Conservation (phyloP, 1,140 invertebrate genomes). For the Xylocopa sonorina region DNA sequence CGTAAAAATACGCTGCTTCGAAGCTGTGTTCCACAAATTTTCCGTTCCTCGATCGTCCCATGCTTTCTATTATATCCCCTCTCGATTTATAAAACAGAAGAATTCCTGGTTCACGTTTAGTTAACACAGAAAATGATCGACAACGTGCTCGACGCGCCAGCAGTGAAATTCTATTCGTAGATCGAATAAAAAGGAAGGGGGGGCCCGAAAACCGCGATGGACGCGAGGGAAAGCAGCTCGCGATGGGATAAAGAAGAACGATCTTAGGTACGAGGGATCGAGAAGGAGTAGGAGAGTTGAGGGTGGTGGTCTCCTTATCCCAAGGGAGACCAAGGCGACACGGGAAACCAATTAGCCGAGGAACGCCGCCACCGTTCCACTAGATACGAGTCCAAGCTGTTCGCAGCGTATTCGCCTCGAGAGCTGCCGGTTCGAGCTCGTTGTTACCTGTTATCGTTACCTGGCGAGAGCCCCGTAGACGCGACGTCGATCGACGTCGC, state of each 20-base stretch:
- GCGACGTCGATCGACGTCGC: conserved; percentile 50
- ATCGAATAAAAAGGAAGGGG: conserved; percentile 33
- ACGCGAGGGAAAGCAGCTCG: not conserved
- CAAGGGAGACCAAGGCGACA: conserved; percentile 76
- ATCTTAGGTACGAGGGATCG: not conserved
- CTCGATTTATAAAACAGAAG: no score
- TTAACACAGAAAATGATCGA: not conserved
- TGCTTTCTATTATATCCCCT: no score
- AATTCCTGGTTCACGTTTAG: no score
- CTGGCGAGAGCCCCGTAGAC: conserved; percentile 59
- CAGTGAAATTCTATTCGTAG: not conserved
- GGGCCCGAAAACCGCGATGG: conserved; percentile 20
- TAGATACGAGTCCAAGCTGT: conserved; percentile 74
- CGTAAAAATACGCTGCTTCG: no score
- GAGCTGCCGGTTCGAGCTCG: conserved; percentile 50
- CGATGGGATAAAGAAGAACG: conserved; percentile 13
- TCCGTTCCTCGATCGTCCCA: no score
- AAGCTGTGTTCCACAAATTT: no score
- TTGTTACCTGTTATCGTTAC: conserved; percentile 71
- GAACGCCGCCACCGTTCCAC: conserved; percentile 73
- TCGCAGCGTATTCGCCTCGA: conserved; percentile 57
- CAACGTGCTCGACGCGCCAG: not conserved
- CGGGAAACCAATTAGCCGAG: conserved; percentile 81
- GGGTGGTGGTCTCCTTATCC: conserved; percentile 73
- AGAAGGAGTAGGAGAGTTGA: no score